Percentiles rank a stretch among this genome's conserved stretches.
Conservation (phyloP, 1,140 invertebrate genomes). For the Drosophila bipectinata region DNA sequence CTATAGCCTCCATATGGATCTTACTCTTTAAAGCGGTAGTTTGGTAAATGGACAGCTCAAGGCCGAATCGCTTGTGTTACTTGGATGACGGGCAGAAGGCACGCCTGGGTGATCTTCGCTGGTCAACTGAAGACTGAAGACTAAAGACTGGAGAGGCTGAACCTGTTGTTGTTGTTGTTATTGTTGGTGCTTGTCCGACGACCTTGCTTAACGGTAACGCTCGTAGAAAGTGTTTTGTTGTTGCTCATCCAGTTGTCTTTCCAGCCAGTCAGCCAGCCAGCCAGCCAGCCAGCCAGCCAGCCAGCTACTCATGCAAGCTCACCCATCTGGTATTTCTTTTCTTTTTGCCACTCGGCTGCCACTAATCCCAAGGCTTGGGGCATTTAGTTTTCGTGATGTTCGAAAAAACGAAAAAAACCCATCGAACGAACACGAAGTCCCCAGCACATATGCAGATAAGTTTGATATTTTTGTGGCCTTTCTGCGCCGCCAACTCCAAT, state of each 20-base stretch:
- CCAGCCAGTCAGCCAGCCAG: no score
- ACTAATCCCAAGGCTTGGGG: constrained; percentile 5
- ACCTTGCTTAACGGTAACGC: constrained; percentile 80
- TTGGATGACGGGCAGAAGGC: constrained; percentile 46
- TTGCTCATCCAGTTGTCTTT: constrained; percentile 33
- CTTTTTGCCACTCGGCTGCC: background rate
- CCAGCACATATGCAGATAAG: constrained; percentile 22
- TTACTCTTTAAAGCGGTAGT: background rate
- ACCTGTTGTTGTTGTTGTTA: constrained; percentile 25
- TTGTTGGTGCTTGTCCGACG: constrained; percentile 51
- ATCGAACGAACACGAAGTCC: constrained; percentile 31
- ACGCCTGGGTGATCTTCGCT: constrained; percentile 41
- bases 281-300: constrained; percentile 53
- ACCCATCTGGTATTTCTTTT: background rate
- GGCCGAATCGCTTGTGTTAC: constrained; percentile 38
- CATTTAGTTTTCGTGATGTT: background rate
- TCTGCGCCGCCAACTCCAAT: constrained; percentile 6
- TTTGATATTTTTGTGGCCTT: constrained; percentile 9
- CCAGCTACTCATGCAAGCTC: constrained; percentile 8
- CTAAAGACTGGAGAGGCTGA: background rate
- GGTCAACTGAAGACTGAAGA: constrained; percentile 22
- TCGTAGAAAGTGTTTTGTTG: constrained; percentile 80
- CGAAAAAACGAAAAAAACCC: constrained; percentile 9
- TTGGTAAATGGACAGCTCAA: constrained; percentile 46
- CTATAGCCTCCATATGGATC: no score